Percentiles rank a stretch among this genome's conserved stretches.
phyloP scores from a whole-genome alignment of 2,888 invertebrate species.

The Neoitamus cyanurus region DNA sequence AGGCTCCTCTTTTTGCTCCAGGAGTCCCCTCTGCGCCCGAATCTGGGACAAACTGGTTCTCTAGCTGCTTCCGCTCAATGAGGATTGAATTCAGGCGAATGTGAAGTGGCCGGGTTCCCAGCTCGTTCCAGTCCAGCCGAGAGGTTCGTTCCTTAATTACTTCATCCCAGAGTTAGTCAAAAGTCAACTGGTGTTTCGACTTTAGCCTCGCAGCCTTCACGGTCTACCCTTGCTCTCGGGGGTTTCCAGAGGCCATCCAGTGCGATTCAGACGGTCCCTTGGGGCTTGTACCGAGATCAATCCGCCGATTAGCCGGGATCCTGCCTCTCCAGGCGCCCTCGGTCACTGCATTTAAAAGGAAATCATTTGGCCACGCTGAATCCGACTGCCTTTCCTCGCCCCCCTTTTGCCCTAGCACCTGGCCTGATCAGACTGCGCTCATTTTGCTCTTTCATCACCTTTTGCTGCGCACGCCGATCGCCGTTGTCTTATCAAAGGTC shows the following conservation, averaged over 20 bases:
- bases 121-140: background rate
- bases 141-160: slow-evolving; percentile 44
- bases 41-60: slow-evolving; percentile 6
- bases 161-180: slow-evolving; percentile 35
- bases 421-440: background rate
- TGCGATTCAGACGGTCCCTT: slow-evolving; percentile 11
- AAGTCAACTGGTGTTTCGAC: slow-evolving; percentile 30
- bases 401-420: background rate
- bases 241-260: background rate
- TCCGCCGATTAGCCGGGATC: background rate
- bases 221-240: background rate
- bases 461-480: background rate
- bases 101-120: background rate
- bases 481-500: slow-evolving; percentile 5
- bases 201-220: background rate
- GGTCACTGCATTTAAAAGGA: slow-evolving; percentile 3
- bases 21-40: background rate
- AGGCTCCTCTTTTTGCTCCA: background rate
- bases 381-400: background rate
- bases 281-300: slow-evolving; percentile 22
- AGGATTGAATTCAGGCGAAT: slow-evolving; percentile 8
- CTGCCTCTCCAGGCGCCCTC: background rate
- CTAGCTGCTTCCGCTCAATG: slow-evolving; percentile 10
- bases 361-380: slow-evolving; percentile 28
- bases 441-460: background rate